phyloP scores from a whole-genome alignment of 1,140 invertebrate species.

The Sipha flava region DNA sequence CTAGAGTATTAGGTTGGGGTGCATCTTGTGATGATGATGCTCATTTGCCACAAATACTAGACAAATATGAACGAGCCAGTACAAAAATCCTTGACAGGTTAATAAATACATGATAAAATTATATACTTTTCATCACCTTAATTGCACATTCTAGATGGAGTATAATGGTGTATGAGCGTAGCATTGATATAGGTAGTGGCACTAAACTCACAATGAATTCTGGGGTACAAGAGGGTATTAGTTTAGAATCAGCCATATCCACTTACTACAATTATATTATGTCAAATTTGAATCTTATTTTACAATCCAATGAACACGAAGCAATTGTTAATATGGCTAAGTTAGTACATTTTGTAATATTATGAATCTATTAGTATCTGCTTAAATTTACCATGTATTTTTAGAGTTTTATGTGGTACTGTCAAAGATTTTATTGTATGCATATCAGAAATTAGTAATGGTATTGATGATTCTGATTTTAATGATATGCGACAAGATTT shows the following conservation, averaged over 20 bases:
- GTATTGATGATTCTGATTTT: conserved; percentile 55
- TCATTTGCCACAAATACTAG: conserved; percentile 79
- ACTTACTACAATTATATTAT: conserved; percentile 72
- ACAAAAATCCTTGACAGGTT: conserved; percentile 91
- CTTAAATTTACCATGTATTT: conserved; percentile 34
- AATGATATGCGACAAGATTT: conserved; percentile 62
- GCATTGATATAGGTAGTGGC: conserved; percentile 55
- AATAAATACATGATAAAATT: not conserved
- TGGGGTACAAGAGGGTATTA: conserved; percentile 16
- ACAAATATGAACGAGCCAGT: conserved; percentile 87
- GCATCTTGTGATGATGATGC: conserved; percentile 90
- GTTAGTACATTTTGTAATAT: conserved; percentile 44
- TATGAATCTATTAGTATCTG: not conserved
- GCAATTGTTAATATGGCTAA: conserved; percentile 67
- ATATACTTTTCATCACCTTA: not conserved
- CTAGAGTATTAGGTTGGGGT: conserved; percentile 91
- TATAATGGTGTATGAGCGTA: conserved; percentile 81
- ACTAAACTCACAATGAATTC: conserved; percentile 47
- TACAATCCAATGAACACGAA: conserved; percentile 73
- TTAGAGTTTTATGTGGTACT: conserved; percentile 64
- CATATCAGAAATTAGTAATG: conserved; percentile 50
- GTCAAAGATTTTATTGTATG: conserved; percentile 66
- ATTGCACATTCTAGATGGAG: conserved; percentile 58
- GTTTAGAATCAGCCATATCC: conserved; percentile 40
- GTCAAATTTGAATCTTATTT: conserved; percentile 73